Percentiles rank a stretch among this genome's conserved stretches.
These are phyloP conservation scores for Melipona bicolor DNA, from an alignment of 2,888 invertebrate species.

Conservation along the genomic window DNA sequence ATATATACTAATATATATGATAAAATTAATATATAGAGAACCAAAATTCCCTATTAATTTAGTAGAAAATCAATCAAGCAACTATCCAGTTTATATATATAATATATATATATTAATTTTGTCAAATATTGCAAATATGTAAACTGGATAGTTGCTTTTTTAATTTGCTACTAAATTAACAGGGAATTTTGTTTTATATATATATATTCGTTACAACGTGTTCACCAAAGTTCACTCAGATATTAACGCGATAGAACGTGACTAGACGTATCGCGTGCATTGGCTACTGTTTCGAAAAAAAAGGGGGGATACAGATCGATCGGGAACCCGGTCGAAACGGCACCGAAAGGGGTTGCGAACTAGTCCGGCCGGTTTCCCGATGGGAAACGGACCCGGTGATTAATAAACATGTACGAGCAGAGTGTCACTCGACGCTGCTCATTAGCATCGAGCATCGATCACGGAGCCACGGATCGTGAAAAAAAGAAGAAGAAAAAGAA, in stretches of 20 bases:
- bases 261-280: background rate
- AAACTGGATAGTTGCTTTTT: too few relatives aligned
- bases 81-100: too few relatives aligned
- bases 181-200: too few relatives aligned
- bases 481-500: background rate
- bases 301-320: slow-evolving; percentile 23
- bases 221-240: background rate
- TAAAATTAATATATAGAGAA: too few relatives aligned
- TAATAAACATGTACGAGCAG: slow-evolving; percentile 72
- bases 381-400: slow-evolving; percentile 64
- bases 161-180: too few relatives aligned
- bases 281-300: slow-evolving; percentile 17
- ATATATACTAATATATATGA: too few relatives aligned
- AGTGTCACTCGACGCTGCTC: slow-evolving; percentile 70
- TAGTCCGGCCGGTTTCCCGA: slow-evolving; percentile 62
- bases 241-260: background rate
- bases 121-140: too few relatives aligned
- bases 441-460: slow-evolving; percentile 69
- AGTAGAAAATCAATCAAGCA: too few relatives aligned
- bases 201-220: background rate
- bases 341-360: slow-evolving; percentile 50
- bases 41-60: too few relatives aligned
- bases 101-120: too few relatives aligned
- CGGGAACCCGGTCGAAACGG: slow-evolving; percentile 39
- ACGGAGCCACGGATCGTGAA: slow-evolving; percentile 37